A percentile compares a stretch with the other conserved stretches of the same genome.
Evolutionary conservation across 1,140 invertebrate genomes (phyloP).

Genomic region (Tetraneura akinire): DNA sequence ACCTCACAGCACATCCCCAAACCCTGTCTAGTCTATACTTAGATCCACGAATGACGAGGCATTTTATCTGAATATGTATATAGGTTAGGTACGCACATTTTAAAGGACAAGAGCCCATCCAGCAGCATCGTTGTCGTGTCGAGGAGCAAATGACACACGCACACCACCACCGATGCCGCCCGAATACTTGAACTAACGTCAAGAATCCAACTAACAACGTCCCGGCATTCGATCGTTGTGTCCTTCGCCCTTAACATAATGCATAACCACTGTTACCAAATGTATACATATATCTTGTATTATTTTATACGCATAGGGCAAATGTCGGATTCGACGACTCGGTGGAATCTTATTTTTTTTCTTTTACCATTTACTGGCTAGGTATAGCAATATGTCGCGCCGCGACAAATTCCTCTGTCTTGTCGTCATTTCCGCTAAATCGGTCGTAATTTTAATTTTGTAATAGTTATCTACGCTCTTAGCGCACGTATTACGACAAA

Average conservation of each 20-base stretch:
- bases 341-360: neutral
- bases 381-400: neutral
- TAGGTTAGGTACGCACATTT: too few species aligned
- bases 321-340: neutral
- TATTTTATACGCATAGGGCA: neutral
- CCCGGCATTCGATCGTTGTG: neutral
- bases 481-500: neutral
- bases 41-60: too few species aligned
- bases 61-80: too few species aligned
- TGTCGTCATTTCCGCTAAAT: neutral
- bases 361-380: too few species aligned
- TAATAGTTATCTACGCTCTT: too few species aligned
- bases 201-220: constrained; percentile 24
- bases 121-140: too few species aligned
- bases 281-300: too few species aligned
- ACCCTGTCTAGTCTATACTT: too few species aligned
- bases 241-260: constrained; percentile 4
- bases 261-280: too few species aligned
- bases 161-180: neutral
- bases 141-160: neutral
- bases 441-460: too few species aligned
- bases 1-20: too few species aligned
- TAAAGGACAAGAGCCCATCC: too few species aligned
- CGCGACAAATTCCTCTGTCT: neutral
- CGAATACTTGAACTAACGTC: constrained; percentile 35